Evolutionary conservation across 2,113 vertebrate species (phyloP), one percentile per base, ranked within the genome.

Genomic region (Serilophus lunatus): DNA sequence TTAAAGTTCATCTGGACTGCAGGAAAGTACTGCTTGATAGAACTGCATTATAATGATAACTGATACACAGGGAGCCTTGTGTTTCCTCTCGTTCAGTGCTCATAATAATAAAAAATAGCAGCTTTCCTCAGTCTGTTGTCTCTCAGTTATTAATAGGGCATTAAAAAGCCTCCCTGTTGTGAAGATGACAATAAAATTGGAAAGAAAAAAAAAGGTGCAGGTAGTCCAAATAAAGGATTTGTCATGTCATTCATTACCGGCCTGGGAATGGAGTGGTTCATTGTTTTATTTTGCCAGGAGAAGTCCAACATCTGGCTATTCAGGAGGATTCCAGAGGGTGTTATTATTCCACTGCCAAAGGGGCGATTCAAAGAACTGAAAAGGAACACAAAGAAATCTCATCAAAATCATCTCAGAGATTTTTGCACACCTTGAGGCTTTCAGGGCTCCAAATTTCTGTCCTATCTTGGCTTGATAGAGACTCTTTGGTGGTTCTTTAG

Each of bases 241-340:
- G 51, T 59, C 44, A 26, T 18, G 53, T 63, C 53, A 40, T 59
- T 82, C 70, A 82, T 97, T 99, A 99, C 99, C 96, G 77, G 98
- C 77, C 93, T 98, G 47, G 97, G 91, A 84, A 85, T 23, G 16
- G 98, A 98, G 70, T 92, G 93, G 92, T 98, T 98, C 31, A 76
- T 91, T 24, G 98, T 99, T 97, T 98, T 98, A 91, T 99, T 99
- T 36, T 98, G 98, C 99, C 99, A 99, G 61, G 98, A 99, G 96
- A 99, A 99, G 96, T 99, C 99, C 96, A 99, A 96, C 96, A 99
- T 99, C 97, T 99, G 99, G 93, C 99, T 99, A 96, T 99, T 99
- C 40, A 99, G 97, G 60, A 99, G 98, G 86, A 99, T 98, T 87
- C 99, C 99, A 9, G 99, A 99, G 26, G 98, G 95, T 16, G 99